Percentiles rank a stretch among this genome's conserved stretches.
Conservation (phyloP, 2,113 vertebrate species). For the Catharus fuscescens region DNA sequence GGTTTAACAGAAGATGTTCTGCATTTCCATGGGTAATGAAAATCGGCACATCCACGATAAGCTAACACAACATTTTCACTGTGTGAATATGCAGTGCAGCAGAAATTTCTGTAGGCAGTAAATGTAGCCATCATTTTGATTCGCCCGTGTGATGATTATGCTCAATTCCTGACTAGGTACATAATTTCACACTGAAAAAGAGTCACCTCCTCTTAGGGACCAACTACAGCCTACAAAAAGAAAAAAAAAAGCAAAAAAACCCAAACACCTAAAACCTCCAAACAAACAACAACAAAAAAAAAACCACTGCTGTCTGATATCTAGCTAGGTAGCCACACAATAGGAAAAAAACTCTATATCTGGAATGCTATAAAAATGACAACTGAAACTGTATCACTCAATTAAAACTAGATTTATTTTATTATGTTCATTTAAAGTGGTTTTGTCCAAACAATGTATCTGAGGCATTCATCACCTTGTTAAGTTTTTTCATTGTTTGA, state of each 20-base stretch:
- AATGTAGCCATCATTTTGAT: constrained; percentile 66
- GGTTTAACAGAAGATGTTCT: constrained; percentile 51
- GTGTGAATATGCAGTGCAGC: constrained; percentile 48
- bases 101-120: constrained; percentile 63
- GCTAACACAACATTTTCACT: constrained; percentile 55
- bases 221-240: neutral
- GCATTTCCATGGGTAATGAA: constrained; percentile 50
- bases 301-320: neutral
- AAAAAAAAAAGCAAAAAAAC: neutral
- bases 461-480: neutral
- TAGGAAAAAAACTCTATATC: neutral
- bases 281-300: neutral
- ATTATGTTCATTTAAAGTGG: neutral
- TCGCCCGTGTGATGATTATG: constrained; percentile 44
- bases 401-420: neutral
- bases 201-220: constrained; percentile 14
- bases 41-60: constrained; percentile 37
- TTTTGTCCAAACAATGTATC: neutral
- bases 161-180: constrained; percentile 52
- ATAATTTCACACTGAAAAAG: constrained; percentile 58
- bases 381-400: neutral
- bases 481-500: neutral
- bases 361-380: neutral
- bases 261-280: no score
- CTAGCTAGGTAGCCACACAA: neutral